Conservation (phyloP, 2,888 invertebrate genomes). For the Phania funesta region DNA sequence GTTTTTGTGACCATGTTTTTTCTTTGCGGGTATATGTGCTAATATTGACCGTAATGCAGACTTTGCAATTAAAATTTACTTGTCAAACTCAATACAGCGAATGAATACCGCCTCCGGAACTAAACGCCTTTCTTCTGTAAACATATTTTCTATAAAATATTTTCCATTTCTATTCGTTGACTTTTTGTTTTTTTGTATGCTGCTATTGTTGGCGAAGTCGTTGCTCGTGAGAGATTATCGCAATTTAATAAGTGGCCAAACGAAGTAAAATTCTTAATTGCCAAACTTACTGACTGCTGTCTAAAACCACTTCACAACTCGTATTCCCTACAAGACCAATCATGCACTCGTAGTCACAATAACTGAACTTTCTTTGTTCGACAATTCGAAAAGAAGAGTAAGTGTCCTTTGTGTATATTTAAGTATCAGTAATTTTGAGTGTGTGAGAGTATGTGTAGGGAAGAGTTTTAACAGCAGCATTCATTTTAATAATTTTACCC, state of each 20-base stretch:
- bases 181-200: not conserved
- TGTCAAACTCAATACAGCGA: too few relatives aligned
- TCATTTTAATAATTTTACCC: constrained; percentile 45
- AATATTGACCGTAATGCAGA: too few relatives aligned
- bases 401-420: constrained; percentile 19
- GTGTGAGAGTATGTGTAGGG: not conserved
- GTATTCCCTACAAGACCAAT: not conserved
- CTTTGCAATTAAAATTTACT: too few relatives aligned
- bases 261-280: constrained; percentile 61
- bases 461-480: constrained; percentile 10
- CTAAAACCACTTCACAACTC: constrained; percentile 1
- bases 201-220: not conserved
- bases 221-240: constrained; percentile 61
- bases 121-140: too few relatives aligned
- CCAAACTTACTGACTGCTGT: constrained; percentile 38
- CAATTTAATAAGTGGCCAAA: constrained; percentile 65
- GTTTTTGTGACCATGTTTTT: too few relatives aligned
- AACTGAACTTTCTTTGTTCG: not conserved
- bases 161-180: not conserved
- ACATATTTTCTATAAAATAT: too few relatives aligned
- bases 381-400: not conserved
- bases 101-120: too few relatives aligned
- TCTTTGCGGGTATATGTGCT: too few relatives aligned
- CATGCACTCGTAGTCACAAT: not conserved
- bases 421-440: not conserved